Percentiles rank a stretch among this genome's conserved stretches.
Evolutionary conservation across 2,797 vertebrate species (phyloP).

Genomic region (Dendrocincla fuliginosa): DNA sequence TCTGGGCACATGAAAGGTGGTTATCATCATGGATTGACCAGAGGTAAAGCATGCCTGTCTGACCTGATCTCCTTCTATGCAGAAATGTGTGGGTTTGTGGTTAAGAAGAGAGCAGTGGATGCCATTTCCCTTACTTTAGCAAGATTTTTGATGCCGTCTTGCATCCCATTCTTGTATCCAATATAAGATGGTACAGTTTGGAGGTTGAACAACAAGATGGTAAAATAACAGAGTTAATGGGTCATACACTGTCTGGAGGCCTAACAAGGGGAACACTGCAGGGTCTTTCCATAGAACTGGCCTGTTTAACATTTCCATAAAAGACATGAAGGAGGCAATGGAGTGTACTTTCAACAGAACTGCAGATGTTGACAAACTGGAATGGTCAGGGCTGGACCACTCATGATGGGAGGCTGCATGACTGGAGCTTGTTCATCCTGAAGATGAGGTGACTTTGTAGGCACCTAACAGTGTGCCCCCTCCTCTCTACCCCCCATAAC

Average conservation of each 20-base stretch:
- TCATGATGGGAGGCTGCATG: not conserved
- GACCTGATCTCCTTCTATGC: not conserved
- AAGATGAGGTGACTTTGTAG: not conserved
- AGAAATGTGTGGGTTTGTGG: not conserved
- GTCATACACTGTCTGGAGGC: not conserved
- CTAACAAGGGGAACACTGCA: not conserved
- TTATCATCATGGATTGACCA: not conserved
- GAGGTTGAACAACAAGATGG: not conserved
- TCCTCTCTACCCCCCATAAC: accelerated
- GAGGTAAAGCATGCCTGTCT: not conserved
- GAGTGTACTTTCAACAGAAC: not conserved
- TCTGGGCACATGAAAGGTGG: not conserved
- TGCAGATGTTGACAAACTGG: not conserved
- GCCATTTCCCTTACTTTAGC: not conserved
- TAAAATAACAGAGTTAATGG: not conserved
- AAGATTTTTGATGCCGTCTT: not conserved
- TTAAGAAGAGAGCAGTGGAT: not conserved
- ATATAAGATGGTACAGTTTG: not conserved
- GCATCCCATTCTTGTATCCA: not conserved
- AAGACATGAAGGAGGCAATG: not conserved
- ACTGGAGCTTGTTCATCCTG: not conserved
- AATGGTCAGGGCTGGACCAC: not conserved
- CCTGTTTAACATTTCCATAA: not conserved
- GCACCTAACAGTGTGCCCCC: not conserved
- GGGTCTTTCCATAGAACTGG: not conserved